A percentile compares a stretch with the other conserved stretches of the same genome.
phyloP scores from a whole-genome alignment of 2,797 vertebrate genomes.

The Oryzias dopingdopingensis region DNA sequence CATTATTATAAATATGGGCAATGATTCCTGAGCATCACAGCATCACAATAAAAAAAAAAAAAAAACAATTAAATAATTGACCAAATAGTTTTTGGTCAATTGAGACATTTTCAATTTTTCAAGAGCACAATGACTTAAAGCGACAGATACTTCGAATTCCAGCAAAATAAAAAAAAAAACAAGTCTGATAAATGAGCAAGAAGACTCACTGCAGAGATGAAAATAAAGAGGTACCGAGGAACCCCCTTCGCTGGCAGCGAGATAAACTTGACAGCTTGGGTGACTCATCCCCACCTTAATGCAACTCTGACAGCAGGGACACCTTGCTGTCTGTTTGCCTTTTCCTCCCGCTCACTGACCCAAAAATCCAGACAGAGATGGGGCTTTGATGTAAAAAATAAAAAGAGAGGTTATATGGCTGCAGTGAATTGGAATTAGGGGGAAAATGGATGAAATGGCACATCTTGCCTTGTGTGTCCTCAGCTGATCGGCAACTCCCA shows the following conservation, averaged over 20 bases:
- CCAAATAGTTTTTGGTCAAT: no score
- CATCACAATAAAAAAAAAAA: no score
- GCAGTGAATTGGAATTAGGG: not conserved
- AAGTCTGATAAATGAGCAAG: constrained; percentile 1
- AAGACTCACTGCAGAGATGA: constrained; percentile 40
- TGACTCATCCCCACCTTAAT: constrained; percentile 66
- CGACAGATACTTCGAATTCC: not conserved
- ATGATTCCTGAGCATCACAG: not conserved
- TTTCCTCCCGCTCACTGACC: constrained; percentile 7
- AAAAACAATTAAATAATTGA: no score
- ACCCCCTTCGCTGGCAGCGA: constrained; percentile 63
- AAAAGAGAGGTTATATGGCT: constrained; percentile 25
- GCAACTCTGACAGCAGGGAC: constrained; percentile 60
- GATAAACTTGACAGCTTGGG: constrained; percentile 48
- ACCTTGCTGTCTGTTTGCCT: constrained; percentile 38
- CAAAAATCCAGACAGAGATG: constrained; percentile 31
- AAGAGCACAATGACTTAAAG: not conserved
- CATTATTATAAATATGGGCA: not conserved
- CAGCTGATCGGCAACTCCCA: constrained; percentile 25
- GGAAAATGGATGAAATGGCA: constrained; percentile 5
- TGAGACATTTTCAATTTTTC: no score
- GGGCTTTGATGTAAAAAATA: constrained; percentile 21
- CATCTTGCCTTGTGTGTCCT: constrained; percentile 21
- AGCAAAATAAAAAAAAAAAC: not conserved
- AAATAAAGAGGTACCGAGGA: constrained; percentile 58